These are phyloP conservation scores for Uropetala carovei DNA, from an alignment of 2,888 invertebrate genomes.

Conservation along the genomic window DNA sequence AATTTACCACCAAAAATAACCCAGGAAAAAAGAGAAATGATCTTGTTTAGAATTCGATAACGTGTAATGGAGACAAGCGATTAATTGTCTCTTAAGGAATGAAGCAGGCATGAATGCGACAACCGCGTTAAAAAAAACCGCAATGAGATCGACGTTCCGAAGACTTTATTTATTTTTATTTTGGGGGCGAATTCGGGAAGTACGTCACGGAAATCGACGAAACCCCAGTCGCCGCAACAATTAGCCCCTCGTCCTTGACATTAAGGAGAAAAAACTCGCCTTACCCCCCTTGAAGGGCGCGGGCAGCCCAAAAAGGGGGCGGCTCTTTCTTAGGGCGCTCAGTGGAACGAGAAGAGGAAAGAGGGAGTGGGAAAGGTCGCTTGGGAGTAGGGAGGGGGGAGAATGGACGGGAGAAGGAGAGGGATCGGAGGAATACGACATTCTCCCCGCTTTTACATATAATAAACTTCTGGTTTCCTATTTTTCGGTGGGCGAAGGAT, in stretches of 20 bases:
- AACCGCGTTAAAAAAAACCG: too few relatives aligned
- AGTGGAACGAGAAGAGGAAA: neutral
- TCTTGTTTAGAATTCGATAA: too few relatives aligned
- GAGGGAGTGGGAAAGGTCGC: neutral
- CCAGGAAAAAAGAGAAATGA: too few relatives aligned
- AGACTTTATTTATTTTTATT: neutral
- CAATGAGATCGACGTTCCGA: too few relatives aligned
- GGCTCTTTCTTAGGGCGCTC: neutral
- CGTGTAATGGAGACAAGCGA: too few relatives aligned
- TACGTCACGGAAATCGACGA: neutral
- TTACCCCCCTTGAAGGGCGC: neutral
- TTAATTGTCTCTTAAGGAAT: too few relatives aligned
- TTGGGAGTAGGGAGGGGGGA: neutral
- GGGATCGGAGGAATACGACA: neutral
- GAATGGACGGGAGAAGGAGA: neutral
- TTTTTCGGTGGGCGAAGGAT: neutral
- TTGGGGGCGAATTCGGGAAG: neutral
- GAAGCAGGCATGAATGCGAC: too few relatives aligned
- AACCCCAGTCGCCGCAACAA: constrained; percentile 9
- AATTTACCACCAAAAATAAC: too few relatives aligned
- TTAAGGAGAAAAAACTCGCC: neutral
- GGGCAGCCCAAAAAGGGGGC: neutral
- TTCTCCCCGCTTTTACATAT: neutral
- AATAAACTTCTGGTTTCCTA: neutral
- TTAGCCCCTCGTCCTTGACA: constrained; percentile 24